These are phyloP conservation scores for Bombylius major DNA, from an alignment of 2,888 invertebrate species.

Conservation along the genomic window DNA sequence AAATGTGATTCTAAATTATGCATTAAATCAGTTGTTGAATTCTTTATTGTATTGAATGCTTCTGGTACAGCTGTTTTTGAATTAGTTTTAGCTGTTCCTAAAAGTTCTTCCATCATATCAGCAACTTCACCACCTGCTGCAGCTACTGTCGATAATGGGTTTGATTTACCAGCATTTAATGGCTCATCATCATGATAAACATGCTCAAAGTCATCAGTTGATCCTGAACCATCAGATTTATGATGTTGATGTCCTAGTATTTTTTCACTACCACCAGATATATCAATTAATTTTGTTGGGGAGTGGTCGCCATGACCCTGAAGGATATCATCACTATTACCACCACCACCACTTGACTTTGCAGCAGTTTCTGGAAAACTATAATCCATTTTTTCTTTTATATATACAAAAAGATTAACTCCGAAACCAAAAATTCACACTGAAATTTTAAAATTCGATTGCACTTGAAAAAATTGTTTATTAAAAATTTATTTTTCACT, in stretches of 20 bases:
- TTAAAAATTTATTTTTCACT: no score
- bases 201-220: constrained; percentile 15
- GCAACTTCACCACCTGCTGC: not conserved
- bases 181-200: constrained; percentile 12
- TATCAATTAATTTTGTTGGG: constrained; percentile 1
- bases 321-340: not conserved
- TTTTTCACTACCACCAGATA: constrained; percentile 1
- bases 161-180: not conserved
- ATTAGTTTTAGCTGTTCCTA: constrained; percentile 1
- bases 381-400: not conserved
- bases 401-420: not conserved
- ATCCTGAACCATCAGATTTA: constrained; percentile 2
- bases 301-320: constrained; percentile 1
- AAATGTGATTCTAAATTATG: constrained; percentile 1
- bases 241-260: not conserved
- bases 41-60: constrained; percentile 5
- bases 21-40: constrained; percentile 4
- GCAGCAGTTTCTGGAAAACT: not conserved
- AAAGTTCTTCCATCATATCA: constrained; percentile 3
- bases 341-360: not conserved
- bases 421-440: not conserved
- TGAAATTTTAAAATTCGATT: no score
- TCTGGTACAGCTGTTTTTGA: constrained; percentile 4
- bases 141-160: not conserved
- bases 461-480: no score